Conservation (phyloP, 2,113 vertebrate genomes). For the Sarotherodon lohbergeri region DNA sequence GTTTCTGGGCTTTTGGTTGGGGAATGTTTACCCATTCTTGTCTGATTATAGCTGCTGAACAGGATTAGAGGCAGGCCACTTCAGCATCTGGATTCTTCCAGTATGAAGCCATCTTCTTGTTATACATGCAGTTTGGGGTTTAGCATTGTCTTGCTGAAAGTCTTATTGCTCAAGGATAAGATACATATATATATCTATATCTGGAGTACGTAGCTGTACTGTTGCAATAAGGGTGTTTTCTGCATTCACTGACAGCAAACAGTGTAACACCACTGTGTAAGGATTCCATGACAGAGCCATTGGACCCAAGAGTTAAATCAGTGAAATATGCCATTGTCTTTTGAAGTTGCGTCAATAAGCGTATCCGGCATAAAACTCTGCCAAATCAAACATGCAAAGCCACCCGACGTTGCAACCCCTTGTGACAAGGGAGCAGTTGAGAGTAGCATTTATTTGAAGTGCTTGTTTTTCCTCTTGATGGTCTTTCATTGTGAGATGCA, state of each 20-base stretch:
- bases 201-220: background rate
- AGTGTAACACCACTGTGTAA: background rate
- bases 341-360: background rate
- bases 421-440: background rate
- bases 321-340: background rate
- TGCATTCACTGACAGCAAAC: background rate
- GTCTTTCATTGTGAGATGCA: background rate
- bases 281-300: background rate
- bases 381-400: background rate
- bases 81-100: background rate
- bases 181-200: background rate
- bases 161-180: background rate
- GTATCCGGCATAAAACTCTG: background rate
- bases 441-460: background rate
- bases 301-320: background rate
- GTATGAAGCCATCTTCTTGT: background rate
- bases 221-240: background rate
- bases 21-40: background rate
- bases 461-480: background rate
- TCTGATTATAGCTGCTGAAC: background rate
- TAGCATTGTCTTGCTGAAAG: background rate
- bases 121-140: background rate
- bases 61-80: background rate
- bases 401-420: background rate
- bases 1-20: background rate